Base-by-base conservation (phyloP, 2,113 vertebrate species). In the Hypomesus transpacificus region DNA sequence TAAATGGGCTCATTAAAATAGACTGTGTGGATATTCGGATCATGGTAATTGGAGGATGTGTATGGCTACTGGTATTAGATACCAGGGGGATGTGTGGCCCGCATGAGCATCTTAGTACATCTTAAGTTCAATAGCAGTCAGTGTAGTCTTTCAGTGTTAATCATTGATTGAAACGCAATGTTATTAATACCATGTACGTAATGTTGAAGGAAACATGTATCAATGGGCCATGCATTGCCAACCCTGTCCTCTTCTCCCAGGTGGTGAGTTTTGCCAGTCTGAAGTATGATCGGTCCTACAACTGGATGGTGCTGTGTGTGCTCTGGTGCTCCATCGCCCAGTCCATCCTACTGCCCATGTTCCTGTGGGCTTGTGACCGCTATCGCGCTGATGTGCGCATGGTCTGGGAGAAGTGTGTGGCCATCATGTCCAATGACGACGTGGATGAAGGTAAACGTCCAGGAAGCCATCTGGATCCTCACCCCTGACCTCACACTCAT, bases 181-280 rank as follows among this genome's bases (percentile, higher is more conserved):
- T 46, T 46, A 46, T 46, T 46, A 13, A 46, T 46, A 46, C 39
- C 39, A 46, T 46, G 39, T 46, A 46, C 9, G 39, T 46, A 46
- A 46, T 46, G 39, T 46, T 13, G 39, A 46, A 46, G 39, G 39
- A 9, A 8, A 46, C 39, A 46, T 46, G 39, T 46, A 13, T 14
- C 11, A 46, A n/a, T 24, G 4, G 26, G 1, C 3, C 4, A 31
- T 39, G 60, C 51, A 7, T 24, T 56, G 17, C 51, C 28, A 39
- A 21, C 54, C 39, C 58, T 20, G 18, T 21, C 50, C 58, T 54
- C 60, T 46, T 72, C 17, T 54, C 18, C 20, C 86, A 97, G 96
- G 96, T 95, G 90, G 95, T 97, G 85, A 96, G 95, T 80, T 94
- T 96, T 81, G 92, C 94, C 80, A 97, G 96, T 77, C 89, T 97